These are phyloP conservation scores for Notiomystis cincta DNA, from an alignment of 2,113 vertebrate species.

Conservation along the genomic window DNA sequence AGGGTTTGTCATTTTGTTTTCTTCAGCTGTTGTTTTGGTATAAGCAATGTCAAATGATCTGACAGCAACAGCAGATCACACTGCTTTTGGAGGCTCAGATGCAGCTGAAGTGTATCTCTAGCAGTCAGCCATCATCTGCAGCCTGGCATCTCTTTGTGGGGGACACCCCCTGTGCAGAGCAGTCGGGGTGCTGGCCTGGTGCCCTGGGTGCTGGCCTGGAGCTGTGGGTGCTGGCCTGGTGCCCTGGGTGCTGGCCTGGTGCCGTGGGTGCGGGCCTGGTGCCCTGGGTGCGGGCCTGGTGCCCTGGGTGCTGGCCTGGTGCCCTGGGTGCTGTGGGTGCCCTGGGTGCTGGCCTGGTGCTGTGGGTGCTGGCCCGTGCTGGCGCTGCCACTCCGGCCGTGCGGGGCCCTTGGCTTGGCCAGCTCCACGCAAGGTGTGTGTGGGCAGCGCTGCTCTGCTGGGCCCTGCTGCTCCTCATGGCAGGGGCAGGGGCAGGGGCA, in stretches of 20 bases:
- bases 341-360: neutral
- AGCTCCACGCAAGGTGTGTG: fast-evolving
- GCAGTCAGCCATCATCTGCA: neutral
- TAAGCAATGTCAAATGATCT: neutral
- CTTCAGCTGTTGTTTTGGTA: constrained; percentile 13
- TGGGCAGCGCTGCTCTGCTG: neutral
- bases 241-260: no score
- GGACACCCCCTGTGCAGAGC: neutral
- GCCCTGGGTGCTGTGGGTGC: no score
- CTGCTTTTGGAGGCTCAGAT: neutral
- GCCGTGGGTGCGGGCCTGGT: neutral
- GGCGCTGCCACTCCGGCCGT: fast-evolving
- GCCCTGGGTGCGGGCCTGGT: fast-evolving
- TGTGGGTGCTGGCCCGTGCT: fast-evolving
- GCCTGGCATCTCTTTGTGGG: neutral
- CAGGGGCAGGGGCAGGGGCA: no score
- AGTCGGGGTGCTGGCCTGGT: neutral
- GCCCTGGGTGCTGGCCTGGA: fast-evolving
- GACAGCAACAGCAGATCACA: neutral
- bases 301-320: fast-evolving
- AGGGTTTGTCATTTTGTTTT: constrained; percentile 11
- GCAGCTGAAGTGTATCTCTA: neutral
- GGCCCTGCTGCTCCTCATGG: neutral
- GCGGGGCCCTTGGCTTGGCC: neutral
- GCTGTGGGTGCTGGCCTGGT: neutral